Evolutionary conservation across 2,113 vertebrate species (phyloP).

Genomic region (Acanthochromis polyacanthus): DNA sequence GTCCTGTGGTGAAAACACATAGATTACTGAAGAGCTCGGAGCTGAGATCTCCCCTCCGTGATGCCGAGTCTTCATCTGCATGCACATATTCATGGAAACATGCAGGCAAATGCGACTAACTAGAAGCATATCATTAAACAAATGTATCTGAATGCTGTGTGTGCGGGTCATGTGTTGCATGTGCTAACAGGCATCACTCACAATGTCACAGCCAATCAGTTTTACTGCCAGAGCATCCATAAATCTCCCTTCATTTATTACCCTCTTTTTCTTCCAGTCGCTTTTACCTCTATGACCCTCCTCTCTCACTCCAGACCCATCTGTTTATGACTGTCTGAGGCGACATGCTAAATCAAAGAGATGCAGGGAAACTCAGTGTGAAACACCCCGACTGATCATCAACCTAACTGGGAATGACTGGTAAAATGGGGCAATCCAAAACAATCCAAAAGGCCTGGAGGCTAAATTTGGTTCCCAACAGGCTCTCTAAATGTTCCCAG

Average conservation of each 20-base stretch:
- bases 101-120: neutral
- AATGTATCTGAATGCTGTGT: conserved; percentile 5
- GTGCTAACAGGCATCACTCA: conserved; percentile 43
- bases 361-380: conserved; percentile 15
- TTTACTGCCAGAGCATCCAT: conserved; percentile 60
- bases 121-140: conserved; percentile 6
- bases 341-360: conserved; percentile 35
- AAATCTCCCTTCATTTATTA: conserved; percentile 69
- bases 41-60: neutral
- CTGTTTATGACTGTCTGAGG: conserved; percentile 55
- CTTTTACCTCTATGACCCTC: conserved; percentile 11
- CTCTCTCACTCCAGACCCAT: conserved; percentile 36
- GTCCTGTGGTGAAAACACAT: conserved; percentile 15
- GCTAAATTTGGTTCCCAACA: conserved; percentile 20
- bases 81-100: neutral
- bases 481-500: neutral
- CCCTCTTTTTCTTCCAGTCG: conserved; percentile 29
- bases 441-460: conserved; percentile 21
- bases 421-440: conserved; percentile 50
- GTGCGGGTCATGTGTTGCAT: conserved; percentile 53
- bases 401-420: conserved; percentile 36
- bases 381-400: conserved; percentile 33
- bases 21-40: conserved; percentile 31
- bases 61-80: conserved; percentile 5
- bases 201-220: conserved; percentile 63